Base-by-base conservation (phyloP, 2,797 vertebrate species). In the Mormyrops attenuatus region DNA sequence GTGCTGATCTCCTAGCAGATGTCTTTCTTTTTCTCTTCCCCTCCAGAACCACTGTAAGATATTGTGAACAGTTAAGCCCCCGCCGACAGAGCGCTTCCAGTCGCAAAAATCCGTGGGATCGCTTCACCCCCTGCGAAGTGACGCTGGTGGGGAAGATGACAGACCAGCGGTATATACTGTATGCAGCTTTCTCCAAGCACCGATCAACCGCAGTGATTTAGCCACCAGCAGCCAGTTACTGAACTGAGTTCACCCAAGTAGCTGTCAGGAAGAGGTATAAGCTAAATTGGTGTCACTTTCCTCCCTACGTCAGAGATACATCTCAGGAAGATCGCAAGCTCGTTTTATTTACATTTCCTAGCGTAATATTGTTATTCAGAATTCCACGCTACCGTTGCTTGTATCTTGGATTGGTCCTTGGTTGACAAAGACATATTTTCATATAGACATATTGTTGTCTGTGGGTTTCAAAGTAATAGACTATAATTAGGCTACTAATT, bases 1-100 rank as follows among this genome's bases (percentile, higher is more conserved):
- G 93, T 89, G 84, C 89, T 87, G 93, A 91, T 93, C 92, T 92
- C 92, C 92, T 92, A 88, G 89, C 90, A 88, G 90, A 93, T 90
- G 91, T 90, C 88, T 85, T 52, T 50, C 3, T 34, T 30, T 52
- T 13, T 34, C 11, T 55, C 38, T 55, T 57, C 6, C 17, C 34
- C 34, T 77, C 69, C 69, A 30, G 69, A 77, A 77, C 3, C 34
- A 77, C 34, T 77, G 30, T 77, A 41, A 15, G 5, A 44, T 8
- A 38, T 15, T 34, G 69, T 9, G 30, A 41, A 38, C 34, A 5
- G 30, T 17, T 22, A 17, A 77, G 69, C 69, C 30, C 30, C 69
- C 34, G 22, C 60, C 60, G 26, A 69, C 7, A 77, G 17, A 7
- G 15, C 34, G 69, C 69, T 77, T 77, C 34, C 69, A 20, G 69